Conservation (phyloP, 2,797 vertebrate species). For the Chloroceryle amazona region DNA sequence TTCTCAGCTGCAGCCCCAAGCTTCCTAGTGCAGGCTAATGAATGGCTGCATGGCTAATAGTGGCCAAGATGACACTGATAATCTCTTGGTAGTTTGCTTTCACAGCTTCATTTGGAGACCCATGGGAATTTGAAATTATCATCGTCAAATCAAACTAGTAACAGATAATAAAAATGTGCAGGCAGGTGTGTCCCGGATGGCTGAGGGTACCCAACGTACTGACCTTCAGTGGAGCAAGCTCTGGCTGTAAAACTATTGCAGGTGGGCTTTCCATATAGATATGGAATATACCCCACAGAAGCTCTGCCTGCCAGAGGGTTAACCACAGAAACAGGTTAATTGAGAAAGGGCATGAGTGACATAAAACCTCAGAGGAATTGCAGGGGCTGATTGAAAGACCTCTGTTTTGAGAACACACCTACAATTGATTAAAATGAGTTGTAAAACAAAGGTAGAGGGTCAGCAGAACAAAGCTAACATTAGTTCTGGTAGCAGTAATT, state of each 20-base stretch:
- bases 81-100: neutral
- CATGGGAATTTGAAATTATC: neutral
- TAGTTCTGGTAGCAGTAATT: constrained; percentile 25
- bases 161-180: neutral
- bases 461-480: constrained; percentile 16
- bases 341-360: constrained; percentile 6
- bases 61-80: neutral
- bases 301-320: constrained; percentile 2
- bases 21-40: neutral
- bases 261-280: neutral
- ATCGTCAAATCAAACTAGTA: neutral
- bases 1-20: neutral
- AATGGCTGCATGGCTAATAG: neutral
- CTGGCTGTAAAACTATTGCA: neutral
- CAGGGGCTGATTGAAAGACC: constrained; percentile 49
- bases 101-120: neutral
- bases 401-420: neutral
- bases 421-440: constrained; percentile 46
- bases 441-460: neutral
- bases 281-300: neutral
- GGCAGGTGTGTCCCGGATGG: neutral
- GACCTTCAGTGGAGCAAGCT: neutral
- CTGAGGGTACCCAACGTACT: neutral
- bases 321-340: constrained; percentile 19
- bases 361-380: constrained; percentile 29